A percentile compares a stretch with the other conserved stretches of the same genome.
These are phyloP conservation scores for Poeciliopsis turrubarensis DNA, from an alignment of 2,113 vertebrate genomes.

Conservation along the genomic window DNA sequence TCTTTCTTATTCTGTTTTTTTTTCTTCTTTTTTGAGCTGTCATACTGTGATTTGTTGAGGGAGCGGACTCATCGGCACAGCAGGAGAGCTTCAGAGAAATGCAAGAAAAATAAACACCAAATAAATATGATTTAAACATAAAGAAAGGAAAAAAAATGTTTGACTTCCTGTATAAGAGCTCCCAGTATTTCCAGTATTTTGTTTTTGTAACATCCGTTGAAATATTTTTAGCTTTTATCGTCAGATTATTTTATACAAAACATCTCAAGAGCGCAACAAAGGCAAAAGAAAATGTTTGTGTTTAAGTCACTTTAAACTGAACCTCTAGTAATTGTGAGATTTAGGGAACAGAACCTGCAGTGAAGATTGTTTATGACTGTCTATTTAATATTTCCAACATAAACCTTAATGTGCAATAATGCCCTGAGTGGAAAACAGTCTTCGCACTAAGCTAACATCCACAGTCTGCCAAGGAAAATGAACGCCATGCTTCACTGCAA, in stretches of 20 bases:
- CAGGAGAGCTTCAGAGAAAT: conserved; percentile 46
- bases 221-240: background rate
- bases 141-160: background rate
- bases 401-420: no score
- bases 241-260: background rate
- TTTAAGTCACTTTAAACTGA: no score
- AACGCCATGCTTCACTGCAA: no score
- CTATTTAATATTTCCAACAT: no score
- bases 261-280: background rate
- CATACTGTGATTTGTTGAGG: conserved; percentile 41
- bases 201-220: background rate
- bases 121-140: conserved; percentile 37
- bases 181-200: background rate
- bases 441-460: no score
- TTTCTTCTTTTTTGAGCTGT: conserved; percentile 22
- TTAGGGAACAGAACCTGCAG: no score
- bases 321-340: no score
- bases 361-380: no score
- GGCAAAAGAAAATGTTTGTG: background rate
- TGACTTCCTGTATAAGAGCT: background rate
- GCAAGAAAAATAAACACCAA: conserved; percentile 49
- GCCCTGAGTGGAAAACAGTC: no score
- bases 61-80: conserved; percentile 35
- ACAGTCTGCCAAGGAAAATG: no score
- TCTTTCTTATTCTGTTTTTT: conserved; percentile 14